Evolutionary conservation across 2,113 vertebrate genomes (phyloP).

Genomic region (Microtus pennsylvanicus): DNA sequence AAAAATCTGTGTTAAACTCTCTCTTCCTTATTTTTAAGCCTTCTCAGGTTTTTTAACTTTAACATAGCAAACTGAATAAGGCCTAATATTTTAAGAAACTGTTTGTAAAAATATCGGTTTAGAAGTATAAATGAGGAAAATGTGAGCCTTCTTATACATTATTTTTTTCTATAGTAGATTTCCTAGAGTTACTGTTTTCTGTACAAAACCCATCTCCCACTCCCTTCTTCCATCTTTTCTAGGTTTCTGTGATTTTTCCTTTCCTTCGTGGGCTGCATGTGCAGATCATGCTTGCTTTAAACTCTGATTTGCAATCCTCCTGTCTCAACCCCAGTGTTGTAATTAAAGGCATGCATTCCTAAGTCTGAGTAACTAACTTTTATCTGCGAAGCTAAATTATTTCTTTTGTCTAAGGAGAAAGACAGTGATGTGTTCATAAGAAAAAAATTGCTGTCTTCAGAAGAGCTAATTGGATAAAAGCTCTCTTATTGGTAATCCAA

Average conservation of each 20-base stretch:
- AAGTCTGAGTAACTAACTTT: background rate
- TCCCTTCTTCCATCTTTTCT: too few species aligned
- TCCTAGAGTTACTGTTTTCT: background rate
- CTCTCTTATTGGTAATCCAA: background rate
- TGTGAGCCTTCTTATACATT: background rate
- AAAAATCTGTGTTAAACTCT: too few species aligned
- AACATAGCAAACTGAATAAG: background rate
- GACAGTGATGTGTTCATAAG: background rate
- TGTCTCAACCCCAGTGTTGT: background rate
- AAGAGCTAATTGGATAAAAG: background rate
- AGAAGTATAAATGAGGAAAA: slow-evolving; percentile 6
- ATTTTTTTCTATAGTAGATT: background rate
- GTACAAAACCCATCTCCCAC: background rate
- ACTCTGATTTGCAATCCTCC: background rate
- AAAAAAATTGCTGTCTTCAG: background rate
- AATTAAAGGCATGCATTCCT: background rate
- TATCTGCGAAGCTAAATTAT: background rate
- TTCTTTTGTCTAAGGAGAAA: background rate
- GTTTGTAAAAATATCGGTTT: background rate
- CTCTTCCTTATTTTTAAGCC: too few species aligned
- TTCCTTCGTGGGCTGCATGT: background rate
- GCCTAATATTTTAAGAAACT: background rate
- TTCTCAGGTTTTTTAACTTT: too few species aligned
- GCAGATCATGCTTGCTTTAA: background rate
- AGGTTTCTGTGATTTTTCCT: background rate